Evolutionary conservation across 2,797 vertebrate genomes (phyloP).

Genomic region (Cyclopterus lumpus): DNA sequence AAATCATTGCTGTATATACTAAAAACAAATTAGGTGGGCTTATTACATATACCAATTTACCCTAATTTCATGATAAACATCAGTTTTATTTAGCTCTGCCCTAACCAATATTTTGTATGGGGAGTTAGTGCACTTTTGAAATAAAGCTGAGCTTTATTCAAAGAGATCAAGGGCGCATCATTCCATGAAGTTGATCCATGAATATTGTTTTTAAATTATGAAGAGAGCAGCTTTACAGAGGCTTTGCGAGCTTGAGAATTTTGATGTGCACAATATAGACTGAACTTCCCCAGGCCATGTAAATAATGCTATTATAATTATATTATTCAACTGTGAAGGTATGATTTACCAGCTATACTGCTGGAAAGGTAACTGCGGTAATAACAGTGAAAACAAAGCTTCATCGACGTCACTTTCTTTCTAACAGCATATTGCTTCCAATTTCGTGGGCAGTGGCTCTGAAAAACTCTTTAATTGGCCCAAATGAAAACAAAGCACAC

Average conservation of each 20-base stretch:
- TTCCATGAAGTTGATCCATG: background rate
- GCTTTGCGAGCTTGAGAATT: conserved; percentile 11
- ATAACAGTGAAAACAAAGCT: conserved; percentile 22
- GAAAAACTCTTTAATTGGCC: conserved; percentile 21
- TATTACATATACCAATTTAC: background rate
- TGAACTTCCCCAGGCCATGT: conserved; percentile 16
- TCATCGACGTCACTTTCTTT: conserved; percentile 4
- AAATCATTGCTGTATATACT: background rate
- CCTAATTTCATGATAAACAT: background rate
- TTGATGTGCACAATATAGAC: conserved; percentile 14
- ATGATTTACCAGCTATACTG: conserved; percentile 1
- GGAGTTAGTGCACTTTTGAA: background rate
- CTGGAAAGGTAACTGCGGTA: conserved; percentile 18
- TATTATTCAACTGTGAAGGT: conserved; percentile 8
- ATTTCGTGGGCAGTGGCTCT: conserved; percentile 16
- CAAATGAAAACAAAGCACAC: conserved; percentile 49
- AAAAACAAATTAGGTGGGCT: background rate
- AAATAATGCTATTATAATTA: conserved; percentile 9
- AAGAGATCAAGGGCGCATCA: background rate
- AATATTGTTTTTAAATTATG: conserved; percentile 16
- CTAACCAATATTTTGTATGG: background rate
- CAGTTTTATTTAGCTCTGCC: background rate
- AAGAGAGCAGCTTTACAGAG: background rate
- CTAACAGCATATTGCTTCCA: conserved; percentile 21
- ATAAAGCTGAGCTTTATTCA: background rate